Conservation (phyloP, 1,140 invertebrate genomes). For the Drosophila murphyi region DNA sequence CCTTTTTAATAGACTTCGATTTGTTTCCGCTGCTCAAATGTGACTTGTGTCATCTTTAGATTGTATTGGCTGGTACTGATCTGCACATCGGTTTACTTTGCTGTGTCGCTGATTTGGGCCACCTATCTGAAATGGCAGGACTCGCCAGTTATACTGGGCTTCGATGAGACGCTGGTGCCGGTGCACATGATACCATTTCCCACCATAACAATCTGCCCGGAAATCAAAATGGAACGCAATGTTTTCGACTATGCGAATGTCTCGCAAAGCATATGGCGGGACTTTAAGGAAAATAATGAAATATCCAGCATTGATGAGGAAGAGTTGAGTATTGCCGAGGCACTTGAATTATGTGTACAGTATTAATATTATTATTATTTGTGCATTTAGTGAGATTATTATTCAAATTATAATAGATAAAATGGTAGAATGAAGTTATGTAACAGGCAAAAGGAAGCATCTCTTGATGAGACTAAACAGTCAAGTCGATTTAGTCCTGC, state of each 20-base stretch:
- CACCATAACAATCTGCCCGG: conserved; percentile 87
- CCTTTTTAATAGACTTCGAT: not conserved
- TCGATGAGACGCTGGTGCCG: conserved; percentile 87
- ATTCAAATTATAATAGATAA: too few species aligned
- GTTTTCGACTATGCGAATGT: conserved; percentile 86
- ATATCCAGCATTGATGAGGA: conserved; percentile 51
- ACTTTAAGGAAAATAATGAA: conserved; percentile 41
- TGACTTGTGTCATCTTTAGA: conserved; percentile 36
- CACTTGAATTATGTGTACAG: too few species aligned
- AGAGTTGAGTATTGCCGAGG: conserved; percentile 66
- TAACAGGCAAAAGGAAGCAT: too few species aligned
- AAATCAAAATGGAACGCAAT: conserved; percentile 86
- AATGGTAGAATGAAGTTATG: too few species aligned
- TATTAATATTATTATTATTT: too few species aligned
- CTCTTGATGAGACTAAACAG: too few species aligned
- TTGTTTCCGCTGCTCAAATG: not conserved
- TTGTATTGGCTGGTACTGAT: conserved; percentile 77
- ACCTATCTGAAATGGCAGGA: conserved; percentile 87
- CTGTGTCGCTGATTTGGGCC: conserved; percentile 85
- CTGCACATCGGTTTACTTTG: conserved; percentile 77
- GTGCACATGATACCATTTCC: conserved; percentile 88
- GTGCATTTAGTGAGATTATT: too few species aligned
- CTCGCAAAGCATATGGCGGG: conserved; percentile 65
- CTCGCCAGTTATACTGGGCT: conserved; percentile 87
- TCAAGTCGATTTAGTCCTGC: too few species aligned